A percentile compares a stretch with the other conserved stretches of the same genome.
These are phyloP conservation scores for Peromyscus leucopus DNA, from an alignment of 2,113 vertebrate species.

Conservation along the genomic window DNA sequence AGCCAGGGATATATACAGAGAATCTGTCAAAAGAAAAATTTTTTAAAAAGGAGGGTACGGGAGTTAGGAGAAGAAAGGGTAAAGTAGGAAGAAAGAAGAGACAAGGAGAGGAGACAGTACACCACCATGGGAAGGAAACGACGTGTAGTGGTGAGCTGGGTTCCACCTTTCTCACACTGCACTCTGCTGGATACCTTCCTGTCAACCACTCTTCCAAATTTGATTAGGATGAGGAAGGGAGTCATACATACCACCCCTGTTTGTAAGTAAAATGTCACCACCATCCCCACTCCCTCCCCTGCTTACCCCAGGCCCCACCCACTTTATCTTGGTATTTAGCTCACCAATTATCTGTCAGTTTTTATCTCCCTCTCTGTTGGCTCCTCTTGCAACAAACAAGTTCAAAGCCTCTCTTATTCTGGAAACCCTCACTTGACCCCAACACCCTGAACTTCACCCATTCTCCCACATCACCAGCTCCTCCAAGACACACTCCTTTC, in stretches of 20 bases:
- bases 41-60: no score
- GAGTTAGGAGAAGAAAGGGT: background rate
- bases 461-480: slow-evolving; percentile 40
- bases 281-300: background rate
- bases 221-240: background rate
- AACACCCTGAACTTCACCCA: background rate
- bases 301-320: background rate
- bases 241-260: background rate
- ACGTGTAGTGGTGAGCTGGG: background rate
- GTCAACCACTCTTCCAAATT: slow-evolving; percentile 1
- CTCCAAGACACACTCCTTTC: background rate
- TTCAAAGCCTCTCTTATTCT: slow-evolving; percentile 16
- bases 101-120: background rate
- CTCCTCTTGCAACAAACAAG: slow-evolving; percentile 36
- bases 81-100: background rate
- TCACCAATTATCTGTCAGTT: background rate
- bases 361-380: background rate
- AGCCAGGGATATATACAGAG: background rate
- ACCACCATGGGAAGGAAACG: background rate
- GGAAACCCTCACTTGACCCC: background rate
- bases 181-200: background rate
- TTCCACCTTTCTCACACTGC: background rate
- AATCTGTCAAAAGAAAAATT: background rate
- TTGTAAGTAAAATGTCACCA: background rate
- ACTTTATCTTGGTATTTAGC: slow-evolving; percentile 2